Conservation (phyloP, 2,113 vertebrate species). For the Corapipo altera region DNA sequence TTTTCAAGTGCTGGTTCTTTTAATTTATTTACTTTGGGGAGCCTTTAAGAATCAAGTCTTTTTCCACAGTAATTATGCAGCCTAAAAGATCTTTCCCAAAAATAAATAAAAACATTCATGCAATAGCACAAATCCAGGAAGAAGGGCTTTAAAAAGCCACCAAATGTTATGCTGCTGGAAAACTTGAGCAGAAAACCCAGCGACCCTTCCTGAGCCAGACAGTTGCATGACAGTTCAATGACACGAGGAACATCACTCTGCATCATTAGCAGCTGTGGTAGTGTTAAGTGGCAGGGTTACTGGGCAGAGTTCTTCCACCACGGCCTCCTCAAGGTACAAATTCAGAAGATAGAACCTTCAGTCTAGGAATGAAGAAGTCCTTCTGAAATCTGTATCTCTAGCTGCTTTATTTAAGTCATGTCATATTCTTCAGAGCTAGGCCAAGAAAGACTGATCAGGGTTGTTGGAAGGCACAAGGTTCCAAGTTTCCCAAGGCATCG, state of each 20-base stretch:
- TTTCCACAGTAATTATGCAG: conserved; percentile 4
- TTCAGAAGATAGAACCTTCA: not conserved
- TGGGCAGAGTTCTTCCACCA: not conserved
- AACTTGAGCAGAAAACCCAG: not conserved
- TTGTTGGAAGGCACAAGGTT: not conserved
- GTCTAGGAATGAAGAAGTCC: not conserved
- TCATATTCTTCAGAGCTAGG: not conserved
- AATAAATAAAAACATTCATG: conserved; percentile 26
- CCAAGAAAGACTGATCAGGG: not conserved
- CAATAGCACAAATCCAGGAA: conserved; percentile 19
- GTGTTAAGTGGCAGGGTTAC: not conserved
- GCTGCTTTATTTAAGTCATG: not conserved
- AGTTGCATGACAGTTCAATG: not conserved
- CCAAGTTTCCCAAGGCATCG: not conserved
- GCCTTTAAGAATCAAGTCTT: conserved; percentile 5
- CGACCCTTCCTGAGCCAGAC: not conserved
- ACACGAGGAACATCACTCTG: not conserved
- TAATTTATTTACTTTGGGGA: conserved; percentile 49
- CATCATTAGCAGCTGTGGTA: not conserved
- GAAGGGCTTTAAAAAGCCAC: not conserved
- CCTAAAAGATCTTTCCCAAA: conserved; percentile 20
- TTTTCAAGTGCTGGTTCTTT: conserved; percentile 19
- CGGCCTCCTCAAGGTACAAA: not conserved
- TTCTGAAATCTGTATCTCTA: not conserved
- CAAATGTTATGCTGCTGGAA: not conserved